Conservation (phyloP, 2,797 vertebrate species). For the Chelmon rostratus region DNA sequence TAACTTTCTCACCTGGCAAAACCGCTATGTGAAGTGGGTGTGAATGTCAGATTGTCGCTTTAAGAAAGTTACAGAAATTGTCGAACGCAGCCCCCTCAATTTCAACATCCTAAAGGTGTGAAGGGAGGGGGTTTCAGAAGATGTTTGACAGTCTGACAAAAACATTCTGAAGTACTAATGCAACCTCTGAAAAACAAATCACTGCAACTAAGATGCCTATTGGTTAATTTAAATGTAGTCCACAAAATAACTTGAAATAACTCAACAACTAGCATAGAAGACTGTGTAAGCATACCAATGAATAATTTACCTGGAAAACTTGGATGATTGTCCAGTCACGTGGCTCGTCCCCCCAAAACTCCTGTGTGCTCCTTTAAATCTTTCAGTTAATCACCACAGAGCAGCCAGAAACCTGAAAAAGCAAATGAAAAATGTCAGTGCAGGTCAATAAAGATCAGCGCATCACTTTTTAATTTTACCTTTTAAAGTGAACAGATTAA, state of each 20-base stretch:
- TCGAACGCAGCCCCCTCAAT: not conserved
- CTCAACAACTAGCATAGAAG: not conserved
- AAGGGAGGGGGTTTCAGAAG: not conserved
- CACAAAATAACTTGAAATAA: too few species aligned
- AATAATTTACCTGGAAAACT: not conserved
- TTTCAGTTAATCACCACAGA: not conserved
- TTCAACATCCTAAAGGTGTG: not conserved
- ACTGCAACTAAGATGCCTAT: not conserved
- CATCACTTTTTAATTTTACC: not conserved
- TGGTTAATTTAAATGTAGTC: not conserved
- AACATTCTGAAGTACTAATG: not conserved
- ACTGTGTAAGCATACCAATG: not conserved
- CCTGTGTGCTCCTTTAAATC: not conserved
- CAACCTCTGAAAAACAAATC: not conserved
- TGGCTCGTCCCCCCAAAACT: not conserved
- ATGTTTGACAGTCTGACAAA: not conserved
- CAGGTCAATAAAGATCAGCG: slow-evolving; percentile 10
- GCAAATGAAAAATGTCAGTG: not conserved
- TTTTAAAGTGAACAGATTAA: not conserved
- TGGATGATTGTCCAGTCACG: not conserved
- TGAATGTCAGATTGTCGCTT: not conserved
- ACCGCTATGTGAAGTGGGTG: not conserved
- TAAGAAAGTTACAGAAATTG: not conserved
- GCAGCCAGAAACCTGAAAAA: not conserved
- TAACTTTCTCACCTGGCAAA: slow-evolving; percentile 2